Percentiles rank a stretch among this genome's conserved stretches.
Evolutionary conservation across 1,140 invertebrate species (phyloP).

Genomic region (Eubasilissa regina): DNA sequence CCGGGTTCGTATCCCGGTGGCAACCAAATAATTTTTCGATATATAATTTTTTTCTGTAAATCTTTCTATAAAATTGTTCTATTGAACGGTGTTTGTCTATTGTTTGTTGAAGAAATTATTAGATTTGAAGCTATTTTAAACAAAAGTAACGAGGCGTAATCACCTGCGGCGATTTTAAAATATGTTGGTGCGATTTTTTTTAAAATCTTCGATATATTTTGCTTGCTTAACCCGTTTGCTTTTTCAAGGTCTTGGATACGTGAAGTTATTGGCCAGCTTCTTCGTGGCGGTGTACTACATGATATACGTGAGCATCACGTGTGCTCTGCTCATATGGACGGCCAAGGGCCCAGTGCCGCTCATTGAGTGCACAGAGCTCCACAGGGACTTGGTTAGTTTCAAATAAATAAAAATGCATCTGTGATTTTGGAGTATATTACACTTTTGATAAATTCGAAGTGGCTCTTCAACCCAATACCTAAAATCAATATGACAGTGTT

Average conservation of each 20-base stretch:
- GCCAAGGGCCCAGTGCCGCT: slow-evolving; percentile 70
- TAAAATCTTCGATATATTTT: background rate
- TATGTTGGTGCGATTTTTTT: no score
- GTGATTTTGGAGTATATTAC: background rate
- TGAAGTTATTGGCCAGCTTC: slow-evolving; percentile 69
- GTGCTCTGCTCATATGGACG: slow-evolving; percentile 71
- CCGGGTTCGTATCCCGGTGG: background rate
- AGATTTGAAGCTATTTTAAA: no score
- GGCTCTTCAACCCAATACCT: no score
- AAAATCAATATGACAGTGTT: no score
- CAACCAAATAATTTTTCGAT: no score
- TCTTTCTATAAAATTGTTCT: background rate
- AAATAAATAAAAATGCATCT: background rate
- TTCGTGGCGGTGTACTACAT: slow-evolving; percentile 71
- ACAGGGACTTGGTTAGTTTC: slow-evolving; percentile 62
- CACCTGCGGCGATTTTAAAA: no score
- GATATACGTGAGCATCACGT: slow-evolving; percentile 69
- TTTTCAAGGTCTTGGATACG: slow-evolving; percentile 69
- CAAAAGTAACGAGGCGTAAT: no score
- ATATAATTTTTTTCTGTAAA: no score
- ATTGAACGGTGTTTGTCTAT: no score
- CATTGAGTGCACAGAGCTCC: slow-evolving; percentile 66
- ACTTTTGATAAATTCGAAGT: no score
- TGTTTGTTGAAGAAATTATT: no score
- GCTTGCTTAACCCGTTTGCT: slow-evolving; percentile 20